phyloP scores from a whole-genome alignment of 2,113 vertebrate genomes.

The Chionis minor region DNA sequence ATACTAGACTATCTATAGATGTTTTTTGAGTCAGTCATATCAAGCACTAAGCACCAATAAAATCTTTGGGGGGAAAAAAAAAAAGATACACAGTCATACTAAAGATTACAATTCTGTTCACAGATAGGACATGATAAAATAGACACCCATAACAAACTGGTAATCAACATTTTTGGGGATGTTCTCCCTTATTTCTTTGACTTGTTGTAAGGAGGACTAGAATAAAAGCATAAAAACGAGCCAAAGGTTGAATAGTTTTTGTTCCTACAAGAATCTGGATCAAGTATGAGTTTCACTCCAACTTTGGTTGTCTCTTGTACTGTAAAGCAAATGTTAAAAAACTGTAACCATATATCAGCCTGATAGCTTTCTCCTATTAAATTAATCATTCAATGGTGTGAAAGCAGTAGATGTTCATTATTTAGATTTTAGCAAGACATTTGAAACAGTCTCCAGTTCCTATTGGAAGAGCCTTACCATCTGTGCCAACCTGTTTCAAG shows the following conservation, averaged over 20 bases:
- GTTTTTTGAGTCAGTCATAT: not conserved
- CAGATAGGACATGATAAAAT: not conserved
- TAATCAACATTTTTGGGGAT: not conserved
- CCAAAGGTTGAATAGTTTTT: not conserved
- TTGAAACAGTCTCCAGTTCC: not conserved
- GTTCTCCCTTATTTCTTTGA: not conserved
- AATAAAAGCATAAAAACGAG: not conserved
- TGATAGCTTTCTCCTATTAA: not conserved
- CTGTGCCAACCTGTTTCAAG: not conserved
- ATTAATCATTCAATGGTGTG: not conserved
- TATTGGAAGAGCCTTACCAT: not conserved
- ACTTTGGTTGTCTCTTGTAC: not conserved
- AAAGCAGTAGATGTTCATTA: not conserved
- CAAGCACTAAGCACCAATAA: not conserved
- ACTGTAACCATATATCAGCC: not conserved
- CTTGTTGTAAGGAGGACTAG: not conserved
- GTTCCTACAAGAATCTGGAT: not conserved
- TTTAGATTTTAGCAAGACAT: not conserved
- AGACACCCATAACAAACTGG: not conserved
- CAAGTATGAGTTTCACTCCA: not conserved
- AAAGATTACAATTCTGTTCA: not conserved
- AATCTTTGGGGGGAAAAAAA: not conserved
- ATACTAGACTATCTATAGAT: not conserved
- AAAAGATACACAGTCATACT: not conserved
- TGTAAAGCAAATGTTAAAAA: not conserved